Base-by-base conservation (phyloP, 1,140 invertebrate genomes). In the Panulirus ornatus region DNA sequence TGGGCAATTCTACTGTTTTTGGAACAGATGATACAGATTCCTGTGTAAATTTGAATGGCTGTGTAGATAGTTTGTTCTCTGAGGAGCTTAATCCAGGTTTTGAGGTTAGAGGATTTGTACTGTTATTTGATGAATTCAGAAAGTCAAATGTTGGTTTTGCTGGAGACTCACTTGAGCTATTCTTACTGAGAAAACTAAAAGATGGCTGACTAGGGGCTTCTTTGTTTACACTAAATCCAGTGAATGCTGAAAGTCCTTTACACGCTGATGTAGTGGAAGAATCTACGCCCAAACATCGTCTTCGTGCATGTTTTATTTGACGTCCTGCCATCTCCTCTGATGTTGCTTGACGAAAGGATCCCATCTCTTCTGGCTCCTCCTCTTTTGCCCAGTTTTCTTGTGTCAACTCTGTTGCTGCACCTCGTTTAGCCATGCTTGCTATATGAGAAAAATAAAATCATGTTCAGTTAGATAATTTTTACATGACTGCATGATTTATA, bases 301-400 rank as follows among this genome's bases (percentile, higher is more conserved):
- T 94, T 93, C 96, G 97, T 2, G 97, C 97, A 92, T 95, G 96
- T 94, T 96, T 96, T 42, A 98, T 96, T 91, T 96, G 95, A 93
- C 98, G 95, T 92, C 95, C 95, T 92, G 96, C 95, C 36, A 98
- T 93, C 84, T 96, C 94, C 75, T 97, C 96, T 63, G 96, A 94
- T 0, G 96, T 85, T 8, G 97, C 97, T 92, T 95, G 95, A 92
- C 94, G 94, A 93, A 97, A 98, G 81, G 93, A 95, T 34, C 97
- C 97, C 89, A 95, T 95, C 92, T 97, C 96, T 94, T 98, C 97
- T 54, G 95, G 95, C 92, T 96, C 95, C n/a, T 98, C 97, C 91
- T 97, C 97, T 40, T 96, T 94, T 93, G 98, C 96, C 97, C 97
- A 98, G 94, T 98, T 98, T n/a, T 97, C 96, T 93, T 97, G 96